Conservation (phyloP, 1,140 invertebrate genomes). For the Danaus plexippus region DNA sequence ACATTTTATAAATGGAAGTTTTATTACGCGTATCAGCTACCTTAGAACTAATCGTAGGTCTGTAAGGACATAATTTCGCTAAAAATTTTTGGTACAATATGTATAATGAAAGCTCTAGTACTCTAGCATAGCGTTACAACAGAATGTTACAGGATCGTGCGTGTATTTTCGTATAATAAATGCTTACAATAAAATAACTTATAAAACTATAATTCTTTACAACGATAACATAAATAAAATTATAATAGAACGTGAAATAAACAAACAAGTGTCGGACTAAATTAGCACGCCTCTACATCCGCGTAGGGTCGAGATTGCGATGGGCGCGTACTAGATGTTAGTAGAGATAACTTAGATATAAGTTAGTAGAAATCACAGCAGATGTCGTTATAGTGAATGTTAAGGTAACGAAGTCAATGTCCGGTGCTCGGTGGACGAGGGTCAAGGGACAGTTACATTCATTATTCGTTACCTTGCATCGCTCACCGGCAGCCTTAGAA, state of each 20-base stretch:
- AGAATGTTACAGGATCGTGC: background rate
- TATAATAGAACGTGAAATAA: background rate
- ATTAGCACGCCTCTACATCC: too few species aligned
- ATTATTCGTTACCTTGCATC: too few species aligned
- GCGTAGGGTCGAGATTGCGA: too few species aligned
- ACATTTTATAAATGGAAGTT: constrained; percentile 19
- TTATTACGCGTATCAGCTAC: constrained; percentile 24
- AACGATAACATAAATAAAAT: constrained; percentile 9
- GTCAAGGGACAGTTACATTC: too few species aligned
- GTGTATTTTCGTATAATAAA: background rate
- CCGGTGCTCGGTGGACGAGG: too few species aligned
- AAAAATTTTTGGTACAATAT: constrained; percentile 50
- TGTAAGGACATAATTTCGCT: constrained; percentile 25
- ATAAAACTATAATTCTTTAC: constrained; percentile 8
- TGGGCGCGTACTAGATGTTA: too few species aligned
- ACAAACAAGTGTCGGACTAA: too few species aligned
- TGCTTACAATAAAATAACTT: constrained; percentile 10
- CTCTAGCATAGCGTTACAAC: background rate
- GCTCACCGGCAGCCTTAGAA: too few species aligned
- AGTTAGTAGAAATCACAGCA: constrained; percentile 56
- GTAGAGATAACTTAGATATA: constrained; percentile 22
- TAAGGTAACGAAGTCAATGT: too few species aligned
- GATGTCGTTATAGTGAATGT: constrained; percentile 33
- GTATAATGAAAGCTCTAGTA: constrained; percentile 17
- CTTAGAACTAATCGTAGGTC: constrained; percentile 36